phyloP scores from a whole-genome alignment of 92 coral and sea anemone genomes.

The Heliopora coerulea region DNA sequence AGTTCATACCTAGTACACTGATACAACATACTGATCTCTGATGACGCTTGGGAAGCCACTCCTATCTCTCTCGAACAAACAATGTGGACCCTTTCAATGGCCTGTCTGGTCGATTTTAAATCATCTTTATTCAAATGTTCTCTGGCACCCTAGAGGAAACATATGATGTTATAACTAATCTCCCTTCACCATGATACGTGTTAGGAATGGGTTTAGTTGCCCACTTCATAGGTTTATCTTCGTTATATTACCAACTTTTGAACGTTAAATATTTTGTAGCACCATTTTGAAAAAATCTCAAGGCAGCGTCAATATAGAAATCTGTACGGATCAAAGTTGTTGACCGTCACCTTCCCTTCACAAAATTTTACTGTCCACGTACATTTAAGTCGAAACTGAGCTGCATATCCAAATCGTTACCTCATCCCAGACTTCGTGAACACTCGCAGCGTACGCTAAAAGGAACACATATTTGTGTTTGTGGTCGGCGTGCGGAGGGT shows the following conservation, averaged over 20 bases:
- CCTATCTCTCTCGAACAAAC: conserved; percentile 89
- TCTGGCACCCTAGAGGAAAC: conserved; percentile 58
- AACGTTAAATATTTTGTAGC: too few species aligned
- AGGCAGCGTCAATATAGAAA: too few species aligned
- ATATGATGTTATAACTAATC: neutral
- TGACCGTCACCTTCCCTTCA: too few species aligned
- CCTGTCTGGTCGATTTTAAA: conserved; percentile 89
- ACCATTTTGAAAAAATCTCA: too few species aligned
- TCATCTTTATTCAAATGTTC: conserved; percentile 79
- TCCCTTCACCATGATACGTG: too few species aligned
- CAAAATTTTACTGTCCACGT: too few species aligned
- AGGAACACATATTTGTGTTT: conserved; percentile 87
- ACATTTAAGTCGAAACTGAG: too few species aligned
- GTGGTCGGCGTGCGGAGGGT: conserved; percentile 85
- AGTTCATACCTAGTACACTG: conserved; percentile 92
- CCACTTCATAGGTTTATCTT: too few species aligned
- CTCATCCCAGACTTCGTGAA: conserved; percentile 88
- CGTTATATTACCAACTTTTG: too few species aligned
- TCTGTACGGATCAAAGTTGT: too few species aligned
- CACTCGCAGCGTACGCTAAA: conserved; percentile 87
- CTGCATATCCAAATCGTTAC: conserved; percentile 42
- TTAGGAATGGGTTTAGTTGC: too few species aligned
- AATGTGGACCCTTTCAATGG: conserved; percentile 82
- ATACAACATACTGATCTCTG: conserved; percentile 90
- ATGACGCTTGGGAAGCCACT: conserved; percentile 75